Conservation (phyloP, 1,140 invertebrate genomes). For the Thaumatotibia leucotreta region DNA sequence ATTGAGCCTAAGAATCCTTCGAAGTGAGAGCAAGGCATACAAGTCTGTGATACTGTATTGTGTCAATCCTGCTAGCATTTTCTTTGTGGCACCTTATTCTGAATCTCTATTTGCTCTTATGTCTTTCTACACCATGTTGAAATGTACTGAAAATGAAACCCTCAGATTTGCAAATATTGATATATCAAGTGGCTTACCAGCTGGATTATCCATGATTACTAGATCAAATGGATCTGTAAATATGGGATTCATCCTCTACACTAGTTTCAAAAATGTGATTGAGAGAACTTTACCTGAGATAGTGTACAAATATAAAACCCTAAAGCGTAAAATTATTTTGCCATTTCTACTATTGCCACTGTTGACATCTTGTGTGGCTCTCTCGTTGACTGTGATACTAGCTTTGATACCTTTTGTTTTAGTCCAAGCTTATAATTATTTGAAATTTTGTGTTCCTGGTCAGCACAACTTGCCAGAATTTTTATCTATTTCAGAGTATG, state of each 20-base stretch:
- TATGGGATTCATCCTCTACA: conserved; percentile 88
- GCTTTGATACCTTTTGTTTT: conserved; percentile 81
- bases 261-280: conserved; percentile 77
- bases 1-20: conserved; percentile 82
- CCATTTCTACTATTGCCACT: conserved; percentile 68
- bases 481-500: conserved; percentile 73
- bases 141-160: conserved; percentile 76
- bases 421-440: conserved; percentile 86
- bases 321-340: conserved; percentile 66
- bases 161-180: conserved; percentile 73
- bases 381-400: conserved; percentile 68
- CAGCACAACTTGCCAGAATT: conserved; percentile 76
- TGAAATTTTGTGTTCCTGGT: conserved; percentile 79
- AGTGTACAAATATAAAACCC: conserved; percentile 69
- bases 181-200: conserved; percentile 72
- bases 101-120: conserved; percentile 91
- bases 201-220: conserved; percentile 81
- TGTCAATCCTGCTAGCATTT: conserved; percentile 95
- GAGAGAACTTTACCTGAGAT: conserved; percentile 75
- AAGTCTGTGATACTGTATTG: conserved; percentile 89
- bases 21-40: conserved; percentile 83
- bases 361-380: conserved; percentile 61
- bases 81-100: conserved; percentile 94
- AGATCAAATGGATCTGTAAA: conserved; percentile 94
- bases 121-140: conserved; percentile 86